phyloP scores from a whole-genome alignment of 2,888 invertebrate genomes.

The Euzetes globulus region DNA sequence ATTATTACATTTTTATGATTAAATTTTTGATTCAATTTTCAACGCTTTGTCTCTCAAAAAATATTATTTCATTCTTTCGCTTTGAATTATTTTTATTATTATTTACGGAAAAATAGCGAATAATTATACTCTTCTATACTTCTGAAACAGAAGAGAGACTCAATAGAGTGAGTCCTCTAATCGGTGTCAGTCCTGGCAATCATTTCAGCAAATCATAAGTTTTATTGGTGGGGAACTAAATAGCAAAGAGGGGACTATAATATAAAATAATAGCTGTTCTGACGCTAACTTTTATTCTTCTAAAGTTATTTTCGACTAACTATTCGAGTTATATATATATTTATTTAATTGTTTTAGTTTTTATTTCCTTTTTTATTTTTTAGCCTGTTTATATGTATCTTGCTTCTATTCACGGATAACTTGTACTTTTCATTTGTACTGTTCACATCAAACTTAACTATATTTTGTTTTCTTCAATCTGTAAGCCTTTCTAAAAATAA shows the following conservation, averaged over 20 bases:
- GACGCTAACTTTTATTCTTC: not conserved
- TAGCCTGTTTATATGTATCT: not conserved
- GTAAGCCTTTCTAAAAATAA: too few species aligned
- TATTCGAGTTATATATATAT: not conserved
- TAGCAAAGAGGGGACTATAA: not conserved
- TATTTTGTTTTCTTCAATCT: too few species aligned
- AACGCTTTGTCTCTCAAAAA: not conserved
- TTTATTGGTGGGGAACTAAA: constrained; percentile 21
- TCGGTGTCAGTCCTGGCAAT: constrained; percentile 4
- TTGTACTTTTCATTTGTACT: too few species aligned
- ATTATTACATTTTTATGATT: not conserved
- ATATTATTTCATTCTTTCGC: not conserved
- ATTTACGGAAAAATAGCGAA: not conserved
- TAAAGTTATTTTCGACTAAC: not conserved
- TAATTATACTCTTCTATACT: not conserved
- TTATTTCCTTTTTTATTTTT: not conserved
- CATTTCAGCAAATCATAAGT: constrained; percentile 16
- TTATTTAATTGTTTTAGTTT: not conserved
- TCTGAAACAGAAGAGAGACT: not conserved
- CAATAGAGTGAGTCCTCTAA: not conserved
- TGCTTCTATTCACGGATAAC: too few species aligned
- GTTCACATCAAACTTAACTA: too few species aligned
- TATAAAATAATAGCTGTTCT: not conserved
- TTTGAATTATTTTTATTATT: not conserved
- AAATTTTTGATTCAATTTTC: constrained; percentile 1